Evolutionary conservation across 2,797 vertebrate species (phyloP), one percentile per base, ranked within the genome.

Genomic region (Eulemur coronatus): DNA sequence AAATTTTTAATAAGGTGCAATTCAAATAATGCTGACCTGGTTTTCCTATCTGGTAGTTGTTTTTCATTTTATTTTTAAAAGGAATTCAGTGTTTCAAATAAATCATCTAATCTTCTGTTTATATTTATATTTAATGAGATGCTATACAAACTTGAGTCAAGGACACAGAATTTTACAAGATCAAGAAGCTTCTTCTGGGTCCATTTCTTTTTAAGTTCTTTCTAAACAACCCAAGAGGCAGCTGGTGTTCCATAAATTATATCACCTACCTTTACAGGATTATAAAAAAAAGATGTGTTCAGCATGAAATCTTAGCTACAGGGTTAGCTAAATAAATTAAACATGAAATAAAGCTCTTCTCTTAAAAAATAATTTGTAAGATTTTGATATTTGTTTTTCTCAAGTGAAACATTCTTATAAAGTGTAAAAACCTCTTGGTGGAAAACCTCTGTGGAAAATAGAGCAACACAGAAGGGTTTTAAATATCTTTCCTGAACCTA

Each of bases 271-370:
- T 96, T 87, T 38, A 80, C 0, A 14, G 10, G 59, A 15, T 11
- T 93, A 81, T 38, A 73, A 80, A 59, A 38, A 41, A 38, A 41
- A 28, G 52, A 46, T 43, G 22, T 70, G 17, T 18, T 93, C 24
- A 69, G 20, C 12, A 78, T 88, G n/a, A 81, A 91, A 73, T 82
- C 2, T 63, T 78, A 86, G 14, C 67, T 88, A 50, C 15, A 81
- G n/a, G 3, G 1, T 70, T 75, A 90, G 5, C 14, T 76, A 95
- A 85, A 61, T 90, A 91, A 94, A 84, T 30, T 50, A 97, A 92
- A 93, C 1, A 18, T 72, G 7, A 20, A 84, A 2, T 80, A 84
- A 10, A 55, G 12, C 10, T 91, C 2, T 84, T 3, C 33, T 75
- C 4, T 82, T 76, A 94, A 93, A 91, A 57, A 84, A 50, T 20